phyloP scores from a whole-genome alignment of 2,888 invertebrate genomes.

The Amphimallon solstitiale region DNA sequence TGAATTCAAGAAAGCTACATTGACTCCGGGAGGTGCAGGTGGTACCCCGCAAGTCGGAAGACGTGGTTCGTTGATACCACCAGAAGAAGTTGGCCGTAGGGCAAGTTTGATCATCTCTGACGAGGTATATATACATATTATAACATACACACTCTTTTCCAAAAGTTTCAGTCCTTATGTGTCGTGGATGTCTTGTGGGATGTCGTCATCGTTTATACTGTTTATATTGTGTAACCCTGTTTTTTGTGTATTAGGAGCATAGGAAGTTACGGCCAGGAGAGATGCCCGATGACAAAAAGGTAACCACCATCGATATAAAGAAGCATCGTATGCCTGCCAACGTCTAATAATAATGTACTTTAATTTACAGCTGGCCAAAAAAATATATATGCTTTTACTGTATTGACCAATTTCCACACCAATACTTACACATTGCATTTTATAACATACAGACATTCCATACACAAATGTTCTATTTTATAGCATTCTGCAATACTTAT shows the following conservation, averaged over 20 bases:
- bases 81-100: constrained; percentile 85
- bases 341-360: constrained; percentile 38
- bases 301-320: constrained; percentile 66
- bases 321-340: constrained; percentile 38
- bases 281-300: constrained; percentile 94
- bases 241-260: constrained; percentile 74
- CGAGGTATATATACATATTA: constrained; percentile 76
- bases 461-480: constrained; percentile 1
- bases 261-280: constrained; percentile 94
- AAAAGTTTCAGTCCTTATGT: background rate
- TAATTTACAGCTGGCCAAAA: constrained; percentile 39
- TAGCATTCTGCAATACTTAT: background rate
- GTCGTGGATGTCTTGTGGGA: constrained; percentile 21
- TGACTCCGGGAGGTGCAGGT: constrained; percentile 52
- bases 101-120: constrained; percentile 93
- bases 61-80: constrained; percentile 89
- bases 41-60: constrained; percentile 66
- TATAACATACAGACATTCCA: constrained; percentile 20
- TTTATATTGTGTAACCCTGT: constrained; percentile 43
- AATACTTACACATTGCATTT: constrained; percentile 32
- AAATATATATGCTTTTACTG: constrained; percentile 38
- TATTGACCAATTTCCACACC: constrained; percentile 40
- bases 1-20: constrained; percentile 74
- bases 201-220: constrained; percentile 36
- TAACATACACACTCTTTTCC: background rate